Base-by-base conservation (phyloP, 1,140 invertebrate genomes). In the Zaprionus nigranus region DNA sequence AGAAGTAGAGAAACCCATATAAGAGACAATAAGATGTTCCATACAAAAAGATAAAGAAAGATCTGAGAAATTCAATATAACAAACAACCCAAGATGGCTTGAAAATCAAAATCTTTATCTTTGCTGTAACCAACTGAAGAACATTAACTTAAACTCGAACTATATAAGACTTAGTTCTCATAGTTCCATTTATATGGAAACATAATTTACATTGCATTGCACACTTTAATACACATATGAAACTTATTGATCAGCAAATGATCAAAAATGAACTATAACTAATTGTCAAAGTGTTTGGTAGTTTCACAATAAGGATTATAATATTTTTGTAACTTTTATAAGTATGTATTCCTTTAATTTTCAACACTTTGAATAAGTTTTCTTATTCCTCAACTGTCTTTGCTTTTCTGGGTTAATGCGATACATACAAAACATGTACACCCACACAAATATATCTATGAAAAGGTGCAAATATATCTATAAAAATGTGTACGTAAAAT, bases 351-450 rank as follows among this genome's bases (percentile, higher is more conserved):
- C 0, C 11, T 22, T 49, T 49, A 11, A 57, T 1, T 49, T 30
- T 6, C 11, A 62, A 28, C 12, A n/a, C 13, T 62, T 46, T 2
- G 24, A 22, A 60, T 26, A 7, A 5, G 5, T 56, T 11, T 24
- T 40, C n/a, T 53, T 22, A 1, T 28, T 51, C n/a, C 51, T 72
- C 9, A 53, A 17, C 7, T 53, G 15, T 13, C 36, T 11, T 54
- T 20, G 17, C 60, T 46, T 40, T 70, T 75, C 46, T 71, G 60
- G 60, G 46, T 71, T 75, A 75, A 59, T 34, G 67, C 26, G 24
- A 75, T 71, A 58, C 59, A 75, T 46, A 71, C 73, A 58, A 38
- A 62, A 58, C 60, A 46, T 57, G 28, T 68, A 74, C 26, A 66
- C 11, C 30, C 15, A 46, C 15, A 34, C 30, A 43, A 20, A 65